Evolutionary conservation across 92 coral and sea anemone genomes (phyloP), one percentile per base, ranked within the genome.

Genomic region (Galaxea fascicularis): DNA sequence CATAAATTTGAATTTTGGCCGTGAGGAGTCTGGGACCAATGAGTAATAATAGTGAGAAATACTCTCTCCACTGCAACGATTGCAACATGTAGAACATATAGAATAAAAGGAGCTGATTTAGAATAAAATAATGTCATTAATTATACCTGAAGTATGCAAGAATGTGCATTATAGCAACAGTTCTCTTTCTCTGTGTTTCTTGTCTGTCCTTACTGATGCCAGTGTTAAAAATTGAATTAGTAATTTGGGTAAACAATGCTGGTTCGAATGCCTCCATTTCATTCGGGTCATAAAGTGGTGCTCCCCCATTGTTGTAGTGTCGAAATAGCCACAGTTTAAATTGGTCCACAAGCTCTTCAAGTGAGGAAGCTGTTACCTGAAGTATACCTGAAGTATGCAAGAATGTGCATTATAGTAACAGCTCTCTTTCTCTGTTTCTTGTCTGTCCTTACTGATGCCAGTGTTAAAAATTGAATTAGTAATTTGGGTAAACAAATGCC

Each of bases 131-230:
- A 14, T n/a, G 24, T 57, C n/a, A 49, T 5, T 44, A 39, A 1
- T 4, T 24, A 28, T 82, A 82, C 79, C 80, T 83, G 39, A 71
- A 83, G 44, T 73, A 83, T 59, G 60, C 39, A 1, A 83, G 4
- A 12, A 83, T 83, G 24, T 83, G 88, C 29, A 83, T 58, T 20
- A 83, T 62, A 39, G 73, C 65, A 83, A 73, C 88, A 4, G 88
- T 73, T 63, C 76, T 46, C 18, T 62, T 58, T 78, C n/a, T n/a
- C n/a, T n/a, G n/a, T n/a, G n/a, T n/a, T n/a, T n/a, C n/a, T n/a
- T n/a, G n/a, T n/a, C n/a, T 39, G 22, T 41, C 62, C 73, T 0
- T 3, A 10, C 56, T 82, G n/a, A 13, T 25, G 17, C 54, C 86
- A 0, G 16, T 64, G 30, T n/a, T n/a, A n/a, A 35, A 8, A 31